Evolutionary conservation across 2,113 vertebrate genomes (phyloP), one percentile per base, ranked within the genome.

Genomic region (Rissa tridactyla): DNA sequence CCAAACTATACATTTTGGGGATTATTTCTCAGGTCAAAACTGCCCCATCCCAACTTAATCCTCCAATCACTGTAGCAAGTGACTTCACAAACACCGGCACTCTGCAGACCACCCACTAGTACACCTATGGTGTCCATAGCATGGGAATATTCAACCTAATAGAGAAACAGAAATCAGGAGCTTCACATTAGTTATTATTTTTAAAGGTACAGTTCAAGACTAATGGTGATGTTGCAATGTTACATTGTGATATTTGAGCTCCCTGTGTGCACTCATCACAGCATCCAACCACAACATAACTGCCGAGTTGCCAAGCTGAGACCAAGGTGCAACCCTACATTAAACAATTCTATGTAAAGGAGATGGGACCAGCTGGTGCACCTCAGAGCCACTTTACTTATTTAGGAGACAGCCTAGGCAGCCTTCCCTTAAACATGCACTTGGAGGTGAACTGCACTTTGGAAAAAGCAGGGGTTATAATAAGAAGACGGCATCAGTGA

Each of bases 321-420:
- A 54, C 23, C 58, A 23, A 68, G 2, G 2, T 34, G 42, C n/a
- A 88, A 70, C 0, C 0, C 4, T 15, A 42, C 23, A 36, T 76
- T 81, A 52, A 83, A 52, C 55, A 66, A 51, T 26, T 54, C 20
- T 17, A 36, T 22, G 51, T 51, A 55, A 83, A 93, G 55, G 42
- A 84, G 86, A 51, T 16, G 22, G 42, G 55, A 88, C 64, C 68
- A 86, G 44, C 55, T 93, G 57, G 25, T 54, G 34, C 52, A 54
- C 11, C 13, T 78, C 47, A 92, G 34, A 90, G 38, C 13, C 36
- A n/a, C 61, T 86, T 80, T 51, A 75, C 30, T 86, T 42, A 69
- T 79, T 78, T 75, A 71, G 20, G 12, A n/a, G 26, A 38, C 34
- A 88, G 19, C 8, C 47, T 57, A 25, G 54, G 73, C 42, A 71